phyloP scores from a whole-genome alignment of 2,888 invertebrate species.

The Acrobasis repandana region DNA sequence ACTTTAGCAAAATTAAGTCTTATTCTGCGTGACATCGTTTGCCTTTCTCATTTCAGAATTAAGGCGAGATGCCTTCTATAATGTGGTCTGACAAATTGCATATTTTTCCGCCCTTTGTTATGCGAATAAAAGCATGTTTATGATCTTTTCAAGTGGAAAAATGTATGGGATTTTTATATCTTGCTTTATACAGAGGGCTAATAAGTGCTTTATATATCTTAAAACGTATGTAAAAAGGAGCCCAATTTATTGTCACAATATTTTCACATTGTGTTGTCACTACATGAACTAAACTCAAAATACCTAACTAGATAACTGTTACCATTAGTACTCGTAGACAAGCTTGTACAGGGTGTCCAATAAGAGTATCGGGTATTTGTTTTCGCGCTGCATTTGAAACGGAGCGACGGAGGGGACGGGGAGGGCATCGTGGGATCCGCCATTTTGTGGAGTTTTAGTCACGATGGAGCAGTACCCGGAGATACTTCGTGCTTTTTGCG shows the following conservation, averaged over 20 bases:
- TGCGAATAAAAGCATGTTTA: conserved; percentile 9
- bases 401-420: background rate
- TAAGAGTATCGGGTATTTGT: background rate
- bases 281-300: too few relatives aligned
- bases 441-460: conserved; percentile 2
- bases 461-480: background rate
- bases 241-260: too few relatives aligned
- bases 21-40: conserved; percentile 70
- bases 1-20: conserved; percentile 68
- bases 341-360: background rate
- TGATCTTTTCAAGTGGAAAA: background rate
- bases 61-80: conserved; percentile 47
- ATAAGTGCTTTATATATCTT: background rate
- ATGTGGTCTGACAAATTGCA: conserved; percentile 53
- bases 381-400: too few relatives aligned
- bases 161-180: background rate
- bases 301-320: too few relatives aligned
- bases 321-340: too few relatives aligned
- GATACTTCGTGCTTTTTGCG: conserved; percentile 31
- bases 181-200: background rate
- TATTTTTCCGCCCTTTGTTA: conserved; percentile 36
- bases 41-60: conserved; percentile 62
- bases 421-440: background rate
- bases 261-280: too few relatives aligned
- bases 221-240: too few relatives aligned